phyloP scores from a whole-genome alignment of 1,140 invertebrate species.

The Hestina assimilis region DNA sequence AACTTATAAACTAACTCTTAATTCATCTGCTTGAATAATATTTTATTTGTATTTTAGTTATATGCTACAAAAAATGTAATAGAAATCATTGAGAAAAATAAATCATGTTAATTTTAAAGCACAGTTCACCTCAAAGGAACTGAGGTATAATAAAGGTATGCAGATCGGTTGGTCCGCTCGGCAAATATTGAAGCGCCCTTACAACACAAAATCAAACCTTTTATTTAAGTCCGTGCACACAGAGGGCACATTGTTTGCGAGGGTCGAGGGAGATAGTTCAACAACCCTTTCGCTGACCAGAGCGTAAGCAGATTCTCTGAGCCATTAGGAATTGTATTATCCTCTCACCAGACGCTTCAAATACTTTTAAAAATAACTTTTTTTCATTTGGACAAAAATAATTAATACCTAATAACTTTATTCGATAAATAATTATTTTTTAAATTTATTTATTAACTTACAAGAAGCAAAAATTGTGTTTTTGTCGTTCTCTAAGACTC shows the following conservation, averaged over 20 bases:
- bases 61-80: neutral
- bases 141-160: constrained; percentile 62
- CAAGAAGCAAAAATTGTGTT: too few relatives aligned
- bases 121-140: constrained; percentile 46
- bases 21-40: too few relatives aligned
- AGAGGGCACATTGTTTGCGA: constrained; percentile 63
- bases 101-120: constrained; percentile 8
- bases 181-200: constrained; percentile 70
- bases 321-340: constrained; percentile 40
- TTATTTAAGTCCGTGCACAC: constrained; percentile 74
- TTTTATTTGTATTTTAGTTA: too few relatives aligned
- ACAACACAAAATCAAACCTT: constrained; percentile 78
- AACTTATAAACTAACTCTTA: too few relatives aligned
- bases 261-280: constrained; percentile 67
- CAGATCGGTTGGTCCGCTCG: constrained; percentile 56
- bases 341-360: constrained; percentile 27
- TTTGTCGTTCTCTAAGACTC: too few relatives aligned
- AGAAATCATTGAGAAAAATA: neutral
- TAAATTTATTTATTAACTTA: too few relatives aligned
- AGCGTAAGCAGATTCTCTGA: constrained; percentile 40
- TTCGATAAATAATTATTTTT: too few relatives aligned
- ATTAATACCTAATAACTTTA: too few relatives aligned
- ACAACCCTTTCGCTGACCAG: constrained; percentile 70
- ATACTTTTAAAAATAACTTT: constrained; percentile 11
- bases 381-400: too few relatives aligned